phyloP scores from a whole-genome alignment of 2,888 invertebrate species.

The Chrysolina oricalcia region DNA sequence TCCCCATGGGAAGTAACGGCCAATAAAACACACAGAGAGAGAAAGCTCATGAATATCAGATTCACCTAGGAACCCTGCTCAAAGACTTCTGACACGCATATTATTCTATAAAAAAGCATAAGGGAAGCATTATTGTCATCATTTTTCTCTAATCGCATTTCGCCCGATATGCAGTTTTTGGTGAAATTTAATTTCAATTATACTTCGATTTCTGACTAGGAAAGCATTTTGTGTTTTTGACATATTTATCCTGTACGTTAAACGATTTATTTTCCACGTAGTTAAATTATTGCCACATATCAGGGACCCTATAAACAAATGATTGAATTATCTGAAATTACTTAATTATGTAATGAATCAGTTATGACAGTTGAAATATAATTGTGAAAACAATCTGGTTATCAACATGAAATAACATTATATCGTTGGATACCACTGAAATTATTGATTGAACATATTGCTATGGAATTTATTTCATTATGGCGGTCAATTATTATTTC shows the following conservation, averaged over 20 bases:
- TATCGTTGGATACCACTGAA: background rate
- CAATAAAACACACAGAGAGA: too few species aligned
- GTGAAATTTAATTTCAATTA: too few species aligned
- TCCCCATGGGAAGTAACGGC: too few species aligned
- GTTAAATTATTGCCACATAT: conserved; percentile 8
- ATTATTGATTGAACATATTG: conserved; percentile 1
- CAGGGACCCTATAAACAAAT: background rate
- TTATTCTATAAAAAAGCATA: too few species aligned
- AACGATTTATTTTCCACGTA: background rate
- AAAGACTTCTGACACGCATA: too few species aligned
- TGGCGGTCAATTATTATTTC: background rate
- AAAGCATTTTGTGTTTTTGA: background rate
- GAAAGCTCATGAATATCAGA: too few species aligned
- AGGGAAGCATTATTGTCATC: too few species aligned
- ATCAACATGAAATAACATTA: background rate
- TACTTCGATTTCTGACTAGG: background rate
- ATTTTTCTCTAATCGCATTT: too few species aligned
- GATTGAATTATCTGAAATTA: background rate
- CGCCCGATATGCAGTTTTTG: too few species aligned
- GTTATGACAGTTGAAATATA: background rate
- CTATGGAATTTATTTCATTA: background rate
- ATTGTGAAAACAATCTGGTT: background rate
- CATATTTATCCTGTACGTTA: background rate
- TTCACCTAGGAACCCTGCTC: too few species aligned
- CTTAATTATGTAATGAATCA: background rate